Evolutionary conservation across 1,140 invertebrate species (phyloP), one percentile per base, ranked within the genome.

Genomic region (Leptoteleia sp.): DNA sequence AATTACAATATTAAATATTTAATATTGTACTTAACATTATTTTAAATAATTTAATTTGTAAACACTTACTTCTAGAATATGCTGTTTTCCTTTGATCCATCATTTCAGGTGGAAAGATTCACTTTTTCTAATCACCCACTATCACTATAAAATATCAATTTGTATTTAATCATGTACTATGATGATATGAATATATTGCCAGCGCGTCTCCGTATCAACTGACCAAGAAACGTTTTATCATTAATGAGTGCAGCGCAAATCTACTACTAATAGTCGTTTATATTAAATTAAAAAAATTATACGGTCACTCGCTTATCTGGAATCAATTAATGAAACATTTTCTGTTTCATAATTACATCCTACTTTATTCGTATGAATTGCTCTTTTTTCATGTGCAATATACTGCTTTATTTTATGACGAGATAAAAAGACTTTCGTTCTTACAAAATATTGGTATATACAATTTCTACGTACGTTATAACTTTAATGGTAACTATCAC

Each of bases 381-480:
- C n/a, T 1, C 48, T 35, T 68, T 68, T 43, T n/a, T n/a, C n/a
- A n/a, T n/a, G n/a, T n/a, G n/a, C n/a, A 6, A 25, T 25, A 6
- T 3, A 25, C 22, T 6, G 22, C 3, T 3, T 25, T 6, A 38
- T 68, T 35, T 65, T n/a, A 27, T 12, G 15, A 22, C 31, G 47
- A 35, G 11, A 67, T 67, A 42, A 45, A 65, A 43, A 52, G 25
- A 33, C 37, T 43, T 7, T 55, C 6, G 27, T 35, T 22, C 25
- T 31, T 25, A 67, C 13, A 67, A 47, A 33, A 55, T 27, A 47
- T 12, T 31, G 38, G 8, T 57, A 57, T 68, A 57, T 68, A 68
- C 37, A 62, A 62, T 62, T n/a, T 5, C 9, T 29, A 9, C 1
- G 13, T 31, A 16, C n/a, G 5, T 50, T 27, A 31, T 15, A 37